phyloP scores from a whole-genome alignment of 2,797 vertebrate species.

The Pteropus rufus region DNA sequence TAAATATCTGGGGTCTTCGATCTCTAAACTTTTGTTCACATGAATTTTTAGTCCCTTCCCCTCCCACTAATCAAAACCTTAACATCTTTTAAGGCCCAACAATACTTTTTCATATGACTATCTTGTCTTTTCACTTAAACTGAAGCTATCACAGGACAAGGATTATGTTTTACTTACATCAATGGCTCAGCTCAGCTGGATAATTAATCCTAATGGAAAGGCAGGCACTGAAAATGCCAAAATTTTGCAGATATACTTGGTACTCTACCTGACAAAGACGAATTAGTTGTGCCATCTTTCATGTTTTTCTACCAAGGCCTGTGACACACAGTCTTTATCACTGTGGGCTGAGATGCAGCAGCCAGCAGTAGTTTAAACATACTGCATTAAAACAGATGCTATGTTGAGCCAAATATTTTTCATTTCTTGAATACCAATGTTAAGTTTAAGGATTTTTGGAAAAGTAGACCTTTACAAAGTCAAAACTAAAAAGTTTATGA shows the following conservation, averaged over 20 bases:
- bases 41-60: not conserved
- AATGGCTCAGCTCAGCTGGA: not conserved
- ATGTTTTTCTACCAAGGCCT: not conserved
- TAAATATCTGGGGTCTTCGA: not conserved
- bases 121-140: not conserved
- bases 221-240: slow-evolving; percentile 10
- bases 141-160: not conserved
- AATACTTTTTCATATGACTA: not conserved
- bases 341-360: not conserved
- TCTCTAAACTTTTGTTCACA: not conserved
- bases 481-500: not conserved
- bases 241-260: not conserved
- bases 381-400: not conserved
- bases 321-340: not conserved
- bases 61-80: not conserved
- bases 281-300: not conserved
- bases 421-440: slow-evolving; percentile 6
- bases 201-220: not conserved
- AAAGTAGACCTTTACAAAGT: not conserved
- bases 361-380: not conserved
- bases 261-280: not conserved
- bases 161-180: not conserved
- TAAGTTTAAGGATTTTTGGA: not conserved
- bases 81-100: not conserved
- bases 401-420: not conserved